phyloP scores from a whole-genome alignment of 2,888 invertebrate genomes.

The Thelaira solivaga region DNA sequence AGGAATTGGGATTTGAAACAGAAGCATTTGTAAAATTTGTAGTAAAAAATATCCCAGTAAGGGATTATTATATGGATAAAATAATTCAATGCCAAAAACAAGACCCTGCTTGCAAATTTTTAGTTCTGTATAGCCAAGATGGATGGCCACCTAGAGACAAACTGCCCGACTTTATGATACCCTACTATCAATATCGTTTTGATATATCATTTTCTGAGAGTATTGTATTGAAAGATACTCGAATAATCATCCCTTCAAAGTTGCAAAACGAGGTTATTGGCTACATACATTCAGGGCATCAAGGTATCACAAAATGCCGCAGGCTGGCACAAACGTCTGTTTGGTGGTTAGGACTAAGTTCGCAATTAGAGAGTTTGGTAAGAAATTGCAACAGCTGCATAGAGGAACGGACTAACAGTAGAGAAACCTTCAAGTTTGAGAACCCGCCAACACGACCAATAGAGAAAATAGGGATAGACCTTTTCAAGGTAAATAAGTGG shows the following conservation, averaged over 20 bases:
- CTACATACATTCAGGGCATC: slow-evolving; percentile 16
- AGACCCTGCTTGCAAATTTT: slow-evolving; percentile 1
- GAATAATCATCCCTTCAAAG: slow-evolving; percentile 26
- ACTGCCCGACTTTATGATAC: slow-evolving; percentile 33
- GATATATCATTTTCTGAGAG: slow-evolving; percentile 36
- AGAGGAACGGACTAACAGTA: slow-evolving; percentile 12
- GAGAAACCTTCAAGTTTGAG: slow-evolving; percentile 8
- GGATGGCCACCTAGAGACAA: slow-evolving; percentile 33
- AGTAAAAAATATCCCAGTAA: slow-evolving; percentile 16
- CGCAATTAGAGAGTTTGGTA: slow-evolving; percentile 22
- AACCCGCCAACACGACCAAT: slow-evolving; percentile 21
- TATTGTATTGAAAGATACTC: slow-evolving; percentile 21
- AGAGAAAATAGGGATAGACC: slow-evolving; percentile 35
- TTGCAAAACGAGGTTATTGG: slow-evolving; percentile 10
- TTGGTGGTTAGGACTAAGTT: slow-evolving; percentile 41
- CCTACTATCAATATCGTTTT: slow-evolving; percentile 28
- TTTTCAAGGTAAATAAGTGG: slow-evolving; percentile 32
- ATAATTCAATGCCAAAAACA: slow-evolving; percentile 11
- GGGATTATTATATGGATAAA: slow-evolving; percentile 15
- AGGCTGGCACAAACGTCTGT: slow-evolving; percentile 36
- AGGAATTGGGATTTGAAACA: slow-evolving; percentile 16
- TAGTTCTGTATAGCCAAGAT: slow-evolving; percentile 8
- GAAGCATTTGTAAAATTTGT: slow-evolving; percentile 37
- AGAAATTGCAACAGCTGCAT: slow-evolving; percentile 27
- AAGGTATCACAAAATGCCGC: slow-evolving; percentile 41